Evolutionary conservation across 2,888 invertebrate species (phyloP).

Genomic region (Mimumesa dahlbomi): DNA sequence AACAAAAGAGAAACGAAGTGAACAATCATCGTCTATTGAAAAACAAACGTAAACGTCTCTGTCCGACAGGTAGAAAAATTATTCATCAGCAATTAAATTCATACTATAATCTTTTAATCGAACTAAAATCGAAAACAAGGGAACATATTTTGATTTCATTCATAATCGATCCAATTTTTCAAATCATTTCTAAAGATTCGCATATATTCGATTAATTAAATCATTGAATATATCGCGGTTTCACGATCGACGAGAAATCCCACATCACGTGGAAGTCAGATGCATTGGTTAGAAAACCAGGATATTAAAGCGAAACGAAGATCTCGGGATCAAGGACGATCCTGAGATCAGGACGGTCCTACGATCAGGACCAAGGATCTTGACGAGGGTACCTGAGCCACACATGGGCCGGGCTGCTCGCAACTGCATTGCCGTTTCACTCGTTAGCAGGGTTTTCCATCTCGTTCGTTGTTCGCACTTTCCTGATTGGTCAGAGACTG

Average conservation of each 20-base stretch:
- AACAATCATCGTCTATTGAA: too few species aligned
- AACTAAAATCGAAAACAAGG: too few species aligned
- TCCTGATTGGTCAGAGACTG: conserved; percentile 79
- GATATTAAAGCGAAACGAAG: conserved; percentile 59
- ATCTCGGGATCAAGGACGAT: conserved; percentile 61
- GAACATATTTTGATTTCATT: too few species aligned
- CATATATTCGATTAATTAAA: too few species aligned
- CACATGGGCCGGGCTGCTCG: conserved; percentile 79
- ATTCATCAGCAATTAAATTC: too few species aligned
- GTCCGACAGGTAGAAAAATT: too few species aligned
- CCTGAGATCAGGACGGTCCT: conserved; percentile 46
- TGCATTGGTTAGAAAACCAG: conserved; percentile 54
- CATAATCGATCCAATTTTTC: too few species aligned
- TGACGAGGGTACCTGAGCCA: conserved; percentile 79
- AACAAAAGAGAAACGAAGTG: too few species aligned
- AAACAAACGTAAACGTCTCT: too few species aligned
- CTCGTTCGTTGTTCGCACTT: conserved; percentile 83
- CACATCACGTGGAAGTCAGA: conserved; percentile 52
- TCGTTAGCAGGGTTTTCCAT: conserved; percentile 80
- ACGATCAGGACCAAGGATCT: conserved; percentile 61
- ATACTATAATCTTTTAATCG: too few species aligned
- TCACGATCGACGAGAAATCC: conserved; percentile 52
- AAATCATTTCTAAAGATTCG: too few species aligned
- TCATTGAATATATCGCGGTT: neutral
- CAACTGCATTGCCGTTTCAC: conserved; percentile 78